Evolutionary conservation across 2,113 vertebrate genomes (phyloP), one percentile per base, ranked within the genome.

Genomic region (Argyrosomus japonicus): DNA sequence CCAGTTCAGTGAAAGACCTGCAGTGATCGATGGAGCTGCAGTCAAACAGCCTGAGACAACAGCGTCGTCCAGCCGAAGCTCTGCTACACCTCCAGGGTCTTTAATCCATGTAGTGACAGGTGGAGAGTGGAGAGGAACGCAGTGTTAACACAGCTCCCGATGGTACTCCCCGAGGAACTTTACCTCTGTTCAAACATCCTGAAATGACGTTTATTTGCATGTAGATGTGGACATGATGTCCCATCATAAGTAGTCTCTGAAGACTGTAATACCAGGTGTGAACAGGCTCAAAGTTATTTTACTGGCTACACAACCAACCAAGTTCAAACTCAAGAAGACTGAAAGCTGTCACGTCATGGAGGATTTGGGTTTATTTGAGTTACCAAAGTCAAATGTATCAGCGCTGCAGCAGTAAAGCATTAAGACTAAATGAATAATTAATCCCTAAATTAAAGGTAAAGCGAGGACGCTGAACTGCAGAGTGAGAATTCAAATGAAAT

Each of bases 351-450:
- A 19, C 13, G 3, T 6, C 12, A 25, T 17, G 9, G 18, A 5
- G 18, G 9, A 12, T 13, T 3, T 43, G 9, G 3, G 10, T 19
- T 40, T 12, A 36, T 12, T 15, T 12, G 6, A 17, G 18, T 18
- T 70, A 14, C n/a, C 15, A 56, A 70, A 70, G 7, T 27, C 29
- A 25, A 25, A 29, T 14, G 53, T 58, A 56, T 9, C n/a, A 63
- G 19, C 13, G 3, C 1, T 18, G 1, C 5, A 21, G 3, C 12
- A 54, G 9, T 14, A 4, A 0, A 3, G 3, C 5, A 36, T 18
- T 8, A 21, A 14, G 17, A 62, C 43, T 19, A 13, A 51, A 36
- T 2, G 7, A 40, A 40, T 40, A 40, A 60, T 5, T 61, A 5
- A 1, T 36, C 21, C 21, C 14, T 53, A 13, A 53, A 43, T 17